Evolutionary conservation across 2,113 vertebrate genomes (phyloP), one percentile per base, ranked within the genome.

Genomic region (Xiphophorus hellerii): DNA sequence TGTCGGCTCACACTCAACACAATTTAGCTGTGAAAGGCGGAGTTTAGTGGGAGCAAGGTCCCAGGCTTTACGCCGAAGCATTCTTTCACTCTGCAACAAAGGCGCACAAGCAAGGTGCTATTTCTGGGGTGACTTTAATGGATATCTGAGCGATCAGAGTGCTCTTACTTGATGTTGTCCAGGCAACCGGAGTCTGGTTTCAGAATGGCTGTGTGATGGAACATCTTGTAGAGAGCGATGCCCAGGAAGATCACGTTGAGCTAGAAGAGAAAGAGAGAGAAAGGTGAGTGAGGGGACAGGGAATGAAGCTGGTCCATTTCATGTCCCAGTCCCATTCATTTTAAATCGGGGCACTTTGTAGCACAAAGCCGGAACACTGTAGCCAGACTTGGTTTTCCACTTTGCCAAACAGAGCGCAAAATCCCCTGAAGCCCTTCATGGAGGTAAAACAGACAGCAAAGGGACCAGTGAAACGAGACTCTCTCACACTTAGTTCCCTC

Each of bases 171-270:
- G 94, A 99, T 98, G 92, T 99, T 99, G 94, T 99, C 98, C 91
- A 99, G 96, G 93, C 98, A 99, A 92, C 97, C 97, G 5, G 97
- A 97, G 93, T 99, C 98, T 0, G 98, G 98, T 91, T 99, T 99
- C 93, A 99, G 93, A 89, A 99, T 98, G 90, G 98, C 96, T 33
- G 98, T 98, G 92, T 99, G 98, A 93, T 99, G 98, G 93, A 99
- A 98, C 98, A 99, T 99, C 96, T 99, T 99, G 95, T 99, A 99
- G 70, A 99, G 96, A 58, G 98, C 97, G 73, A 99, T 99, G 89
- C 97, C 97, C 79, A 99, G 95, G 94, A 99, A 99, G 90, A 99
- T 99, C 83, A 99, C 96, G 73, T 99, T 99, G 84, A 99, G 96
- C 98, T 99, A 62, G 35, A 30, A 73, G 71, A 70, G 27, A 71